Percentiles rank a stretch among this genome's conserved stretches.
Conservation (phyloP, 1,140 invertebrate genomes). For the Heliconius nattereri region DNA sequence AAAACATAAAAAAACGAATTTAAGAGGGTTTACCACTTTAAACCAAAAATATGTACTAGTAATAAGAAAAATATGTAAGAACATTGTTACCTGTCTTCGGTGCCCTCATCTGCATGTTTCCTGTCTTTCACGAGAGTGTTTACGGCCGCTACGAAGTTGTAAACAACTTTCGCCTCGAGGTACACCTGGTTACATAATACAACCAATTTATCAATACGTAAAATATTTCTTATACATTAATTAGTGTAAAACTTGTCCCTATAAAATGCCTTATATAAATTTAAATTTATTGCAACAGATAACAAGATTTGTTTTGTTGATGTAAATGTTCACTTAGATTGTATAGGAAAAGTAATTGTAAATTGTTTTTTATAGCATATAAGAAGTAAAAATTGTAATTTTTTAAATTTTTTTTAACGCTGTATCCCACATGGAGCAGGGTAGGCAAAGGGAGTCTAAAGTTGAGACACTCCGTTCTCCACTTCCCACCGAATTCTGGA, state of each 20-base stretch:
- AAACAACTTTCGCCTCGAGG: conserved; percentile 87
- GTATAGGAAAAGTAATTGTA: neutral
- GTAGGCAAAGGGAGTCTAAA: too few species aligned
- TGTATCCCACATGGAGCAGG: too few species aligned
- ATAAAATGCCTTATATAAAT: conserved; percentile 12
- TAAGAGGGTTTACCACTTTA: too few species aligned
- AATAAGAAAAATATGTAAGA: neutral
- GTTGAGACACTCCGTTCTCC: too few species aligned
- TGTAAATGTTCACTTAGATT: neutral
- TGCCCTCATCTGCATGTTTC: conserved; percentile 52
- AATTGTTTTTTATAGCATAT: neutral
- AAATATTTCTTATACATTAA: conserved; percentile 32
- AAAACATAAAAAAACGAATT: too few species aligned
- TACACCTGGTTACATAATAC: conserved; percentile 81
- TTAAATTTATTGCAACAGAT: neutral
- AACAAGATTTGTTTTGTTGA: neutral
- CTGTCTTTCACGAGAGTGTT: conserved; percentile 82
- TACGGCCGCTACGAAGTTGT: conserved; percentile 88
- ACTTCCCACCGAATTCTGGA: too few species aligned
- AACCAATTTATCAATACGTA: conserved; percentile 28
- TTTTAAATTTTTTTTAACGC: too few species aligned
- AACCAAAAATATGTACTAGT: too few species aligned
- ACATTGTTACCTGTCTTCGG: conserved; percentile 60
- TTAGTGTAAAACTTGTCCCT: conserved; percentile 21
- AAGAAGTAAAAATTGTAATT: too few species aligned